Evolutionary conservation across 2,888 invertebrate species (phyloP), one percentile per base, ranked within the genome.

Genomic region (Drosophila mimica): DNA sequence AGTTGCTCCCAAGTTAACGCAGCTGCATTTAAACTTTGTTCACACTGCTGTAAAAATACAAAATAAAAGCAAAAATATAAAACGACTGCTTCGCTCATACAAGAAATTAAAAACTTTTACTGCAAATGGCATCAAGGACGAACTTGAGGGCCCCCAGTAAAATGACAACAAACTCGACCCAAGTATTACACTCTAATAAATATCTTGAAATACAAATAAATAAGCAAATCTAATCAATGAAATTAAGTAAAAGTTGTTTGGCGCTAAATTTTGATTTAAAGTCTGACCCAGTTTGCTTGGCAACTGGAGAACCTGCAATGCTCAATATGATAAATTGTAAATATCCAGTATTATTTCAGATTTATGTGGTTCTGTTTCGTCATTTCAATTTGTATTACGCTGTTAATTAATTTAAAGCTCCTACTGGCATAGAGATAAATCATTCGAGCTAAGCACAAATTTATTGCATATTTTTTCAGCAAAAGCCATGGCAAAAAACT

Each of bases 11-110:
- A 86, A 87, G 81, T 88, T 85, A 88, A 81, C 73, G 76, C 84
- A 88, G 87, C 84, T 88, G 87, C 87, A 89, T 77, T 84, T 83
- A 67, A 88, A 87, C 74, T 87, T 87, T 88, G 54, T 70, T 74
- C 73, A 62, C 81, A 61, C 56, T 62, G 58, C 57, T 54, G 60
- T 34, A 72, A 60, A 56, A 65, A 54, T 43, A 63, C 28, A 59
- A 40, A 61, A 59, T 34, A 46, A 28, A 46, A 46, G 30, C 25
- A 48, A 28, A 54, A 67, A 43, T 20, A 64, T 46, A 70, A 40
- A 20, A 49, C 40, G 31, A 40, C 56, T 20, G 51, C 34, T 28
- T 48, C 59, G 52, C 57, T 38, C 54, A 60, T 71, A 59, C 61
- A 79, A 76, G 76, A 86, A 83, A 83, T 83, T 75, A 76, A 76